Conservation (phyloP, 1,140 invertebrate genomes). For the Maniola jurtina region DNA sequence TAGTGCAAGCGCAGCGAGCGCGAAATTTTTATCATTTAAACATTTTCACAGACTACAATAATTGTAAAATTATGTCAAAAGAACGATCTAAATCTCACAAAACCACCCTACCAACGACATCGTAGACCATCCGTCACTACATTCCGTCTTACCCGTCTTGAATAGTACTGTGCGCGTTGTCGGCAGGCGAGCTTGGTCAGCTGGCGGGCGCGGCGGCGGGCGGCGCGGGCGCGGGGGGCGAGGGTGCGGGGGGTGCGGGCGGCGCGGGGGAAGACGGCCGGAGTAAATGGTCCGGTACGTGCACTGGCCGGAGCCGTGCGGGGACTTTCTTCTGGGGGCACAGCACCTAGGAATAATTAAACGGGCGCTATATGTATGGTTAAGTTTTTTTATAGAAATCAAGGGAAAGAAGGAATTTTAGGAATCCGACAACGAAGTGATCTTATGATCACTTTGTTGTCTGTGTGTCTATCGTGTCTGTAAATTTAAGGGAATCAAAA, state of each 20-base stretch:
- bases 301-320: conserved; percentile 85
- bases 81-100: background rate
- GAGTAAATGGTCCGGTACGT: conserved; percentile 86
- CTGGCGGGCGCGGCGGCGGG: background rate
- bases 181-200: background rate
- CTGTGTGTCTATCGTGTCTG: too few species aligned
- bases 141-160: background rate
- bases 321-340: conserved; percentile 86
- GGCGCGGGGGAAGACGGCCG: conserved; percentile 73
- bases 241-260: conserved; percentile 45
- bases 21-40: too few species aligned
- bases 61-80: background rate
- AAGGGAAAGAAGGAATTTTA: too few species aligned
- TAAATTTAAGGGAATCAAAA: too few species aligned
- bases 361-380: background rate
- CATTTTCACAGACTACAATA: too few species aligned
- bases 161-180: background rate
- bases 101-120: too few species aligned
- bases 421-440: too few species aligned
- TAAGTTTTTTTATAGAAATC: background rate
- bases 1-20: too few species aligned
- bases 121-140: background rate
- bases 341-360: conserved; percentile 42
- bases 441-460: too few species aligned
- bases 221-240: conserved; percentile 45